A percentile compares a stretch with the other conserved stretches of the same genome.
Evolutionary conservation across 2,797 vertebrate genomes (phyloP).

Genomic region (Hozukius guyotensis): DNA sequence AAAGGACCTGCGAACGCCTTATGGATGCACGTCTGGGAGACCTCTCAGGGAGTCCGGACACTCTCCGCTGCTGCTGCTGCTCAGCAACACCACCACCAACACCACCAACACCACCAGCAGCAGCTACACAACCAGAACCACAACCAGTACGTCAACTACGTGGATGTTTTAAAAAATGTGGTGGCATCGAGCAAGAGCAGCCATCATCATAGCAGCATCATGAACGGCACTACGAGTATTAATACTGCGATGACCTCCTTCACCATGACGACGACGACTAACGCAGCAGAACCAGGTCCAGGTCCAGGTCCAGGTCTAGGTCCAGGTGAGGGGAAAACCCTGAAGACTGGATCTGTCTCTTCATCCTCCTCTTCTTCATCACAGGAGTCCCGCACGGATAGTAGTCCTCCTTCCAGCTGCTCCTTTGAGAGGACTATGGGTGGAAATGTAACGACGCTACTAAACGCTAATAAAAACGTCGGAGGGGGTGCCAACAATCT

Average conservation of each 20-base stretch:
- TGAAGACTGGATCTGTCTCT: slow-evolving; percentile 74
- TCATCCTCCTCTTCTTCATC: slow-evolving; percentile 79
- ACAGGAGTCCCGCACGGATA: slow-evolving; percentile 87
- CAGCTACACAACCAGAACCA: slow-evolving; percentile 83
- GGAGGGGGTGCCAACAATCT: slow-evolving; percentile 71
- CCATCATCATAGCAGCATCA: slow-evolving; percentile 70
- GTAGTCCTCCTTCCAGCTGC: slow-evolving; percentile 80
- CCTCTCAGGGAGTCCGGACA: slow-evolving; percentile 91
- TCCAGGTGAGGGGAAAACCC: slow-evolving; percentile 70
- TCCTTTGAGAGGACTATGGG: slow-evolving; percentile 80
- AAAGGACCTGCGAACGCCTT: slow-evolving; percentile 97
- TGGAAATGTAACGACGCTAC: slow-evolving; percentile 59
- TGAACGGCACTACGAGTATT: slow-evolving; percentile 60
- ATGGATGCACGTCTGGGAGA: slow-evolving; percentile 99
- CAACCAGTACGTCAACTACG: slow-evolving; percentile 83
- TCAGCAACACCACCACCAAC: no score
- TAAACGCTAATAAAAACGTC: slow-evolving; percentile 78
- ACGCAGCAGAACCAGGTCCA: slow-evolving; percentile 64
- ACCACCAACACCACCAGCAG: slow-evolving; percentile 66
- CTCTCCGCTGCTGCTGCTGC: slow-evolving; percentile 58
- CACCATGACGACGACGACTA: slow-evolving; percentile 43
- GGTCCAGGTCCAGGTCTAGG: no score
- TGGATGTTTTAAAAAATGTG: slow-evolving; percentile 81
- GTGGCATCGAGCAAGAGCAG: slow-evolving; percentile 71
- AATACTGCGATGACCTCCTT: slow-evolving; percentile 55